Evolutionary conservation across 2,888 invertebrate genomes (phyloP).

Genomic region (Leptarthrus brevirostris): DNA sequence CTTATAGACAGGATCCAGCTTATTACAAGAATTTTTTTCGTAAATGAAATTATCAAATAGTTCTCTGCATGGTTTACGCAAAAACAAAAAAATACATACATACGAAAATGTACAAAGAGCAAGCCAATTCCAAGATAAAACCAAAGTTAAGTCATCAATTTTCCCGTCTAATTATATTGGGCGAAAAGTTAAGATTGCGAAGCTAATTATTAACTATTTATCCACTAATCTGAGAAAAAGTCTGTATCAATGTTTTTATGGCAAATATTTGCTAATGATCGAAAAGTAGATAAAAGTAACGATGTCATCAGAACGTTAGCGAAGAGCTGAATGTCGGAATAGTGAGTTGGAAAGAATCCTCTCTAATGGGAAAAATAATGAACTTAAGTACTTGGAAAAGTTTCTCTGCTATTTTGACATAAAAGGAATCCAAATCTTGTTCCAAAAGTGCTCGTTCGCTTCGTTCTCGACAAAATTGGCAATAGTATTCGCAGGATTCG

Average conservation of each 20-base stretch:
- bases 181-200: constrained; percentile 13
- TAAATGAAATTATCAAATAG: too few species aligned
- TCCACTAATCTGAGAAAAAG: constrained; percentile 13
- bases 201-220: constrained; percentile 33
- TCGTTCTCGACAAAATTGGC: background rate
- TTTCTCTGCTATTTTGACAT: background rate
- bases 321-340: background rate
- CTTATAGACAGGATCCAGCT: too few species aligned
- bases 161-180: constrained; percentile 9
- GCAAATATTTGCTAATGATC: constrained; percentile 34
- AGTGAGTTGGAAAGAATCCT: background rate
- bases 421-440: background rate
- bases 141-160: constrained; percentile 41
- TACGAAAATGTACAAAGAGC: background rate
- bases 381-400: constrained; percentile 21
- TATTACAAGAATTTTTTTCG: too few species aligned
- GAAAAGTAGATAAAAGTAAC: constrained; percentile 15
- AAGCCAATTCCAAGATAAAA: background rate
- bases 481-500: background rate
- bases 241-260: constrained; percentile 19
- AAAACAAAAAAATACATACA: too few species aligned
- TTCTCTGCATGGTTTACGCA: too few species aligned
- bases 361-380: background rate
- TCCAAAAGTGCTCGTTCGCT: background rate
- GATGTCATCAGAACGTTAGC: constrained; percentile 8